Evolutionary conservation across 1,140 invertebrate species (phyloP).

Genomic region (Sarcophaga bullata): DNA sequence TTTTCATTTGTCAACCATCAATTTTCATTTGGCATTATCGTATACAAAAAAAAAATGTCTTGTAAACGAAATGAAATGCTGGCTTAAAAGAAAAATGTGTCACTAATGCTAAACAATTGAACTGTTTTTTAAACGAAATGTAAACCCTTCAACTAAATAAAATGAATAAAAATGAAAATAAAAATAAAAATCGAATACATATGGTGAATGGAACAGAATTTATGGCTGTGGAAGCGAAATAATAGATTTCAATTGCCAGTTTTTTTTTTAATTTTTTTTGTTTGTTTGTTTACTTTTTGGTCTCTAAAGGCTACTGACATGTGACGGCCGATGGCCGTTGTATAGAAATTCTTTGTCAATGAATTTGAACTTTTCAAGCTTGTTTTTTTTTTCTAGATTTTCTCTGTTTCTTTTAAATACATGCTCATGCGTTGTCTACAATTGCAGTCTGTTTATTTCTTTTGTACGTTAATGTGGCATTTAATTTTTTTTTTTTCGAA

Average conservation of each 20-base stretch:
- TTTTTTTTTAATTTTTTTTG: neutral
- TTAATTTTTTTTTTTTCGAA: neutral
- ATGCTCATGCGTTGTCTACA: too few relatives aligned
- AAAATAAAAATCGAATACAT: neutral
- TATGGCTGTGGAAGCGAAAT: neutral
- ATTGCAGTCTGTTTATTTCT: neutral
- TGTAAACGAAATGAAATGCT: neutral
- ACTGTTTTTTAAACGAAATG: slow-evolving; percentile 2
- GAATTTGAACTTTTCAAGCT: neutral
- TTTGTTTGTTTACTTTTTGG: too few relatives aligned
- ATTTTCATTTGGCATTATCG: neutral
- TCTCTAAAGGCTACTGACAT: neutral
- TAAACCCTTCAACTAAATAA: neutral
- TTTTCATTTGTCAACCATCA: slow-evolving; percentile 9
- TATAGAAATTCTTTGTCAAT: neutral
- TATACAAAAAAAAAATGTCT: neutral
- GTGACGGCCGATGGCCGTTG: neutral
- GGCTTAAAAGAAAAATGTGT: slow-evolving; percentile 7
- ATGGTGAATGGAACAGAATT: too few relatives aligned
- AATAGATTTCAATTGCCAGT: neutral
- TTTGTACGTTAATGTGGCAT: neutral
- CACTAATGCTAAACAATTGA: slow-evolving; percentile 16
- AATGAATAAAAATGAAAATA: neutral
- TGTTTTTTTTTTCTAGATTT: neutral
- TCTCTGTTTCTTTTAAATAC: too few relatives aligned